These are phyloP conservation scores for Solen grandis DNA, from an alignment of 1,140 invertebrate genomes.

Conservation along the genomic window DNA sequence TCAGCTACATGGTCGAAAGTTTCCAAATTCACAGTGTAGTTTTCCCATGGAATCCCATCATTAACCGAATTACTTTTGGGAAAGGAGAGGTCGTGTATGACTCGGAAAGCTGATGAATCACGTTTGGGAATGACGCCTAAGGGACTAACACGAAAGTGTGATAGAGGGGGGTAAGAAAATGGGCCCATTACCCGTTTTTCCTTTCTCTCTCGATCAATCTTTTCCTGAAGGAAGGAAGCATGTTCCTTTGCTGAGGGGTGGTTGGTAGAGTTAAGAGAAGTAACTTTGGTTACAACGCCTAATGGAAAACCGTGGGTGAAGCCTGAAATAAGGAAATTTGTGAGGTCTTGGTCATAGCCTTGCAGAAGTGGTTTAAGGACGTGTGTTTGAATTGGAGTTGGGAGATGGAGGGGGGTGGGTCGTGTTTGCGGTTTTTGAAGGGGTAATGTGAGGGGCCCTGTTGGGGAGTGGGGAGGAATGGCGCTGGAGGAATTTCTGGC, in stretches of 20 bases:
- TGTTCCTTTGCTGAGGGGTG: neutral
- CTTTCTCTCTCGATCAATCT: neutral
- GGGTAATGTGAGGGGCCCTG: too few relatives aligned
- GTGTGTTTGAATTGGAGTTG: too few relatives aligned
- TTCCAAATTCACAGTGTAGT: neutral
- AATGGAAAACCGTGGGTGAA: too few relatives aligned
- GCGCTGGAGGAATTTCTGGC: too few relatives aligned
- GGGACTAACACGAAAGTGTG: constrained; percentile 14
- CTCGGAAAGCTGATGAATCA: neutral
- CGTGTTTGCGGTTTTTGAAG: too few relatives aligned
- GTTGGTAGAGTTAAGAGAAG: too few relatives aligned
- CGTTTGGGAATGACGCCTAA: constrained; percentile 18
- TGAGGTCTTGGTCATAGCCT: too few relatives aligned
- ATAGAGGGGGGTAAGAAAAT: neutral
- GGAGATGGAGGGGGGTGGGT: too few relatives aligned
- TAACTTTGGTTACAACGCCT: too few relatives aligned
- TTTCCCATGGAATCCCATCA: neutral
- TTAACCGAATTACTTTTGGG: constrained; percentile 3
- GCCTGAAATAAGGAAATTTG: too few relatives aligned
- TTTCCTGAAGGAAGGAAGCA: neutral
- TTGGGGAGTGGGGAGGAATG: too few relatives aligned
- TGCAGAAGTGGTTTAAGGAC: too few relatives aligned
- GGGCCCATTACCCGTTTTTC: constrained; percentile 13
- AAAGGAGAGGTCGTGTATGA: constrained; percentile 31
- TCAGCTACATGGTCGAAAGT: neutral